Evolutionary conservation across 2,888 invertebrate species (phyloP), one percentile per base, ranked within the genome.

Genomic region (Microchrysa polita): DNA sequence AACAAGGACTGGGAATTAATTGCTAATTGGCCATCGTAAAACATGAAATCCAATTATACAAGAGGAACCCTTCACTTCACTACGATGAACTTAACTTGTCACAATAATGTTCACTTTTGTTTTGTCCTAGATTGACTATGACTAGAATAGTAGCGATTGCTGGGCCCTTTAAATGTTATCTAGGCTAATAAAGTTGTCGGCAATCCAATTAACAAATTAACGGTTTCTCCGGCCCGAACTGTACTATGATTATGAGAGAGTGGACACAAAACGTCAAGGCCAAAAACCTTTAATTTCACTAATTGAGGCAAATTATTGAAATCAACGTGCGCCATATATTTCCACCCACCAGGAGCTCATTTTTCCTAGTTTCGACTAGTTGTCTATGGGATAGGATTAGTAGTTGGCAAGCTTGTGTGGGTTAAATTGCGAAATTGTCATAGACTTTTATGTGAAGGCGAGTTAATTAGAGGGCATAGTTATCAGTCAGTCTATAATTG

Each of bases 251-350:
- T 16, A n/a, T n/a, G n/a, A n/a, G n/a, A n/a, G n/a, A n/a, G n/a
- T n/a, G n/a, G 7, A 42, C 48, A 5, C 9, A 65, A 65, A 48
- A 60, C 5, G 23, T 67, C 67, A 67, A 72, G 67, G 74, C 74
- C 74, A 67, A 76, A 34, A 34, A 74, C 74, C 74, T 75, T 77
- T 78, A 77, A 78, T 77, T 78, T 77, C 74, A 76, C 77, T 78
- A 78, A 78, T 78, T 78, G 78, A 76, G 78, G 75, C 73, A 76
- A 78, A 78, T 78, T 78, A 78, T 77, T 76, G 74, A 77, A 78
- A 77, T 78, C 76, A 77, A 73, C 75, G 73, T 73, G 63, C 53
- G 63, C 53, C 53, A 73, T 73, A 34, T 63, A 53, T 63, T 73
- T 60, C 40, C 60, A 14, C 18, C 72, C 12, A 40, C 48, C 16